These are phyloP conservation scores for Sebastiscus tertius DNA, from an alignment of 2,797 vertebrate species.

Conservation along the genomic window DNA sequence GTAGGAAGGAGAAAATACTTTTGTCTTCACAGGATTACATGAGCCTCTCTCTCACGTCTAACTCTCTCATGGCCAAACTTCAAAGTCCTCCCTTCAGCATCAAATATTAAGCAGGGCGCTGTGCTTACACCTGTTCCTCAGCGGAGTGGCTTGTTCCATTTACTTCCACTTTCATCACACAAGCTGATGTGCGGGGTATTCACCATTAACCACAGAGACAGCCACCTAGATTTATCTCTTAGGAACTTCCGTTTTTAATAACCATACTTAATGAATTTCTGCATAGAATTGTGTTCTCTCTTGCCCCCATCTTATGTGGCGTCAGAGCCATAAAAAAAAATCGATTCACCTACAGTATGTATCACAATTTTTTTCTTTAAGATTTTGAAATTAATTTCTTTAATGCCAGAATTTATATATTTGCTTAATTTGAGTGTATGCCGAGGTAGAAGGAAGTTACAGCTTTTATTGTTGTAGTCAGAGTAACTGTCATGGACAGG, in stretches of 20 bases:
- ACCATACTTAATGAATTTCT: not conserved
- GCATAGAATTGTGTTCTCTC: not conserved
- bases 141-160: constrained; percentile 46
- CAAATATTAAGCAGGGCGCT: constrained; percentile 74
- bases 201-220: not conserved
- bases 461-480: too few species aligned
- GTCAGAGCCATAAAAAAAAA: not conserved
- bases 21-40: constrained; percentile 10
- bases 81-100: constrained; percentile 70
- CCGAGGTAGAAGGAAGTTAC: too few species aligned
- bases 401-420: too few species aligned
- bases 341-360: too few species aligned
- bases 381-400: too few species aligned
- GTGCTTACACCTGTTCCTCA: constrained; percentile 72
- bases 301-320: not conserved
- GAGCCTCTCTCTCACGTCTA: constrained; percentile 4
- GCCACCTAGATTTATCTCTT: constrained; percentile 1
- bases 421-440: too few species aligned
- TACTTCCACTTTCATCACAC: constrained; percentile 54
- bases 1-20: not conserved
- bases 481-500: too few species aligned
- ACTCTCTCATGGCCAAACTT: constrained; percentile 56
- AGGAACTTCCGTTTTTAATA: not conserved
- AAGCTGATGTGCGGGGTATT: constrained; percentile 13
- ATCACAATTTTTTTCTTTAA: too few species aligned